Conservation (phyloP, 2,113 vertebrate genomes). For the Jacana jacana region DNA sequence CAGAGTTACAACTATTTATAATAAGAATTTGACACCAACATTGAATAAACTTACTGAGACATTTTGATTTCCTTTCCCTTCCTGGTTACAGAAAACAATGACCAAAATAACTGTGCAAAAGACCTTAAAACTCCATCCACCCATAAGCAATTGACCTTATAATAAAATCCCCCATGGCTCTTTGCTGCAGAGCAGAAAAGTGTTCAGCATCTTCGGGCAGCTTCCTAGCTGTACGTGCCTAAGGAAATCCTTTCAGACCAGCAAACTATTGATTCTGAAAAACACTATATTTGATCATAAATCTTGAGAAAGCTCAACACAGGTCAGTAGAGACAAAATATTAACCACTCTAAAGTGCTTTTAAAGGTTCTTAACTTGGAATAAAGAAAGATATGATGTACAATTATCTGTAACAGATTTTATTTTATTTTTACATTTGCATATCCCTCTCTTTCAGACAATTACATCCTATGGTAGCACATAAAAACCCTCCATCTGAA, state of each 20-base stretch:
- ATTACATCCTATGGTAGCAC: background rate
- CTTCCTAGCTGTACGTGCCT: background rate
- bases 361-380: background rate
- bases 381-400: background rate
- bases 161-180: background rate
- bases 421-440: background rate
- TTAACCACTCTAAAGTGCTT: conserved; percentile 3
- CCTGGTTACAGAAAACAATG: background rate
- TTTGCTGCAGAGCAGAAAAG: background rate
- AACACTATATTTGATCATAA: background rate
- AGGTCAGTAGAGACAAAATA: background rate
- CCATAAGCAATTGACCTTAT: background rate
- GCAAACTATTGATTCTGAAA: conserved; percentile 8
- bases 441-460: background rate
- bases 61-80: background rate
- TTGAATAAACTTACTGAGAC: background rate
- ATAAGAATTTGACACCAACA: background rate
- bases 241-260: background rate
- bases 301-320: background rate
- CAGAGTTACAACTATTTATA: background rate
- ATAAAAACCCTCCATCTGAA: background rate
- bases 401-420: background rate
- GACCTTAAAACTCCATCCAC: background rate
- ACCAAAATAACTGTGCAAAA: background rate
- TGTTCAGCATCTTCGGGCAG: background rate